Percentiles rank a stretch among this genome's conserved stretches.
These are phyloP conservation scores for Aphrophora alni DNA, from an alignment of 2,888 invertebrate genomes.

Conservation along the genomic window DNA sequence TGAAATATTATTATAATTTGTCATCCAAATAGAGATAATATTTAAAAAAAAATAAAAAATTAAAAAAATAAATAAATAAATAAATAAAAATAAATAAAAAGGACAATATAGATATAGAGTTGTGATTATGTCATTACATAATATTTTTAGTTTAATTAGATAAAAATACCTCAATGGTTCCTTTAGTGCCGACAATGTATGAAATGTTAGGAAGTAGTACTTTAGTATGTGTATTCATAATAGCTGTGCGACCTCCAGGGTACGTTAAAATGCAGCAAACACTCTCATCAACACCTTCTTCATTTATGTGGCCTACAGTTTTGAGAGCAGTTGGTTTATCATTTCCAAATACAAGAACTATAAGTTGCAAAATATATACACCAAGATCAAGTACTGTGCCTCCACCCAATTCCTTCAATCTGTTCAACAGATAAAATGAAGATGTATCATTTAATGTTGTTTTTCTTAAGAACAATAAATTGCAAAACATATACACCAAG, in stretches of 20 bases:
- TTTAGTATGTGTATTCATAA: conserved; percentile 65
- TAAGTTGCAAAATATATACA: conserved; percentile 75
- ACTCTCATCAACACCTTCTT: conserved; percentile 73
- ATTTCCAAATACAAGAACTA: conserved; percentile 70
- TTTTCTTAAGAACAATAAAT: too few relatives aligned
- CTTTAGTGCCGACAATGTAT: conserved; percentile 71
- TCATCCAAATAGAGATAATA: too few relatives aligned
- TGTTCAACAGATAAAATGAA: conserved; percentile 55
- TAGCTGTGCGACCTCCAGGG: conserved; percentile 68
- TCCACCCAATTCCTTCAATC: conserved; percentile 75
- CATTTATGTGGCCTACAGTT: conserved; percentile 72
- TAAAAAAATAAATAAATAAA: too few relatives aligned
- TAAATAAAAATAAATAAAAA: too few relatives aligned
- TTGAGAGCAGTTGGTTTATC: conserved; percentile 68
- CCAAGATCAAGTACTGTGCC: conserved; percentile 79
- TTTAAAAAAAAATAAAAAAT: too few relatives aligned
- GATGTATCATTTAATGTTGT: too few relatives aligned
- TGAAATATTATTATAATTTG: too few relatives aligned
- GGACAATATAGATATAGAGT: too few relatives aligned
- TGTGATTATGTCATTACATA: too few relatives aligned
- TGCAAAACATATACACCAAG: too few relatives aligned
- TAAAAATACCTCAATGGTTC: conserved; percentile 65
- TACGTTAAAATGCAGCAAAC: conserved; percentile 72
- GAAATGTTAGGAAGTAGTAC: conserved; percentile 68
- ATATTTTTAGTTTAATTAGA: too few relatives aligned